A percentile compares a stretch with the other conserved stretches of the same genome.
Conservation (phyloP, 2,113 vertebrate genomes). For the Proteles cristata region DNA sequence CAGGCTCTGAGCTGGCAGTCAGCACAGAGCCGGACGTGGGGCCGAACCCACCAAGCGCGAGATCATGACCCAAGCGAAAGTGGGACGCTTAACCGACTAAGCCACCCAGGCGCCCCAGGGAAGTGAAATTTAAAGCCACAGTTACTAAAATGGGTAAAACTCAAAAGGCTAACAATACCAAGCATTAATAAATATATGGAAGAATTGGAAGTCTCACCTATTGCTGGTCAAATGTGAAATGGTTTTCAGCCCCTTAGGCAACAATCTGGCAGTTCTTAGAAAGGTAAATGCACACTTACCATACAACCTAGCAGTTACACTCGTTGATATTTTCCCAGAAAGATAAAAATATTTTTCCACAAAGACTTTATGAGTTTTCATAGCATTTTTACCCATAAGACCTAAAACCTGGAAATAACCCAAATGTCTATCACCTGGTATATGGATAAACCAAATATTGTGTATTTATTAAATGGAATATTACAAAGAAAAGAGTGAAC, state of each 20-base stretch:
- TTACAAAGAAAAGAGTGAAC: background rate
- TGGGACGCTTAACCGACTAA: no score
- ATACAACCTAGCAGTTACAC: background rate
- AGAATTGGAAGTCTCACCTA: background rate
- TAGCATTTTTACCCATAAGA: background rate
- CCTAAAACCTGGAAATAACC: background rate
- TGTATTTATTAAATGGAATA: background rate
- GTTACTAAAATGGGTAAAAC: background rate
- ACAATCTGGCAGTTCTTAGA: background rate
- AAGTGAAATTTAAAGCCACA: background rate
- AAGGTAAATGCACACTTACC: background rate
- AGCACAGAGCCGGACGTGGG: no score
- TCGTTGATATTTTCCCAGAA: background rate
- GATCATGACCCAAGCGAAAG: no score
- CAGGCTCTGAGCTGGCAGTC: no score
- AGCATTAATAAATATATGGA: background rate
- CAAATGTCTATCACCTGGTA: background rate
- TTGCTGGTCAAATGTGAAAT: background rate
- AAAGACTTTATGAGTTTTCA: background rate
- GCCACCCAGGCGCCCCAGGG: no score
- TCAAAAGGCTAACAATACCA: background rate
- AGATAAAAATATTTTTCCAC: background rate
- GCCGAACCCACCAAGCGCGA: no score
- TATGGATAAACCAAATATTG: background rate
- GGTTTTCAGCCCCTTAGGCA: background rate